Evolutionary conservation across 2,888 invertebrate species (phyloP), one percentile per base, ranked within the genome.

Genomic region (Acrocera orbiculus): DNA sequence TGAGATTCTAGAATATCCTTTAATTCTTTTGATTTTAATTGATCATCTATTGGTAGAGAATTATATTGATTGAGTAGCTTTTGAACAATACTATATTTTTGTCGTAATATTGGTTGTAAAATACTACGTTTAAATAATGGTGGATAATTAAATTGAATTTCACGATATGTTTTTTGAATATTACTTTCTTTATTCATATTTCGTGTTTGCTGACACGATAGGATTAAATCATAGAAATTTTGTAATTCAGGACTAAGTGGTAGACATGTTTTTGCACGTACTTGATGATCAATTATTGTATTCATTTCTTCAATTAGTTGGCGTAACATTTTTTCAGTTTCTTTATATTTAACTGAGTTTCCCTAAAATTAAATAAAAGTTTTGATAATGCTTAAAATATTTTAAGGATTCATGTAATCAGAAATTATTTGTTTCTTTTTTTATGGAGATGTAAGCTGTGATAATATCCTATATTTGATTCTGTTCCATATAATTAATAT

Each of bases 31-130:
- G 42, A 47, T 7, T 44, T 41, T 3, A 40, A 35, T 27, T 58
- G 54, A 22, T 58, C 54, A 9, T 49, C 44, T 4, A 30, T 11
- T 0, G 56, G 47, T 15, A 57, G 35, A 4, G 50, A 47, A 5
- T 56, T 51, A 36, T 54, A 58, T 38, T 56, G 46, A 0, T 42
- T 41, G 4, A 59, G 37, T 4, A 58, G 39, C 34, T 59, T 57
- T 39, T 55, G 54, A 2, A 58, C 54, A 7, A 50, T 44, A 11
- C 46, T 43, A 0, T 52, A 47, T 25, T 54, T 51, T 17, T 51
- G 42, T 7, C 48, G 48, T 5, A 56, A 42, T 30, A 44, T 39
- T 3, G 33, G 38, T 5, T 25, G 3, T 22, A 4, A 10, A 34
- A n/a, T n/a, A n/a, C n/a, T 14, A 5, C n/a, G n/a, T n/a, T n/a